Evolutionary conservation across 2,113 vertebrate species (phyloP), one percentile per base, ranked within the genome.

Genomic region (Malurus elegans): DNA sequence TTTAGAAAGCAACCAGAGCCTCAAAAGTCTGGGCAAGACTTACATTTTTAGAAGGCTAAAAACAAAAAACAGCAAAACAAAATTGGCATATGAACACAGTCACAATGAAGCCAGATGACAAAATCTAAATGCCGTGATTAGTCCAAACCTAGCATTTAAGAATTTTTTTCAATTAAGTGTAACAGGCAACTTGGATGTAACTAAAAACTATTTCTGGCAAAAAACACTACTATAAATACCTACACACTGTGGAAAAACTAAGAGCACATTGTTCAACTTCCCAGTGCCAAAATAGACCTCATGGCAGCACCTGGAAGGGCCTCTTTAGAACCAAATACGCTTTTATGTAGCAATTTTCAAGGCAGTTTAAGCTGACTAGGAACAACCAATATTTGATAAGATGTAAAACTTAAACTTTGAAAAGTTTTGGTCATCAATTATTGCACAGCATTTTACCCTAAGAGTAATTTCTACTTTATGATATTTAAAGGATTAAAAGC

Each of bases 1-100:
- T 96, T 98, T 97, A 97, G 95, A 97, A 94, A 97, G 96, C 96
- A 97, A 93, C 67, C 82, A 56, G 78, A 97, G 73, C 79, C 92
- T 96, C 83, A 81, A 45, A 95, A 93, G 61, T 64, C 79, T 89
- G 78, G 71, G 66, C 72, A 80, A 89, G 71, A 85, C 81, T 93
- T 65, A 91, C 86, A 90, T 94, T 95, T 97, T 95, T 67, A 92
- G 88, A 95, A 89, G 29, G 32, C 75, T 73, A 71, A 70, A 80
- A 91, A 6, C 24, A 92, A 90, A 92, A 62, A 80, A 69, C 0
- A 21, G 65, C 32, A 85, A 75, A 94, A 79, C 61, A 92, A 80
- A 65, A 66, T 5, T 79, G 32, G 36, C 85, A 32, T 47, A 66
- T 34, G 62, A 95, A 94, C 76, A 92, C 44, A 90, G 70, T 65